A percentile compares a stretch with the other conserved stretches of the same genome.
phyloP scores from a whole-genome alignment of 1,140 invertebrate genomes.

The Cylas formicarius region DNA sequence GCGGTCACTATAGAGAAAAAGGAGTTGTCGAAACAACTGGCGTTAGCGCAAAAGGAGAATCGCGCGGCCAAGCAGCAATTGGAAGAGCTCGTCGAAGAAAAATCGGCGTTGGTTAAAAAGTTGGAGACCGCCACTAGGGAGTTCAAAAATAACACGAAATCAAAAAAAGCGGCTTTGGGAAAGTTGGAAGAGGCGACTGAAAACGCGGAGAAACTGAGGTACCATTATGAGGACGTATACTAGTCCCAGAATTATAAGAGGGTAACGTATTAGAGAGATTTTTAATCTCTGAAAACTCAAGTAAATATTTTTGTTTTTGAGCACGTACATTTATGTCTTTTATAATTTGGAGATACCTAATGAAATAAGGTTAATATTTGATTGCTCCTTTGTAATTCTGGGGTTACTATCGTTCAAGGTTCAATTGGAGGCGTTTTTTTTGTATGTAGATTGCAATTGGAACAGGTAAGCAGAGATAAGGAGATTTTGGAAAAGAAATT shows the following conservation, averaged over 20 bases:
- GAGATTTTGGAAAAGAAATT: constrained; percentile 30
- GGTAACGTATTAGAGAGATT: too few relatives aligned
- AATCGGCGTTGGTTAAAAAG: constrained; percentile 19
- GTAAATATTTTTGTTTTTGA: not conserved
- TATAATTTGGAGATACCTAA: not conserved
- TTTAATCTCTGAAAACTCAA: too few relatives aligned
- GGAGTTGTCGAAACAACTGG: constrained; percentile 24
- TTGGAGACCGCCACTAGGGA: constrained; percentile 32
- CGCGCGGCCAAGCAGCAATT: constrained; percentile 28
- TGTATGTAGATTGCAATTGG: constrained; percentile 19
- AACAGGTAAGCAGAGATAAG: constrained; percentile 29
- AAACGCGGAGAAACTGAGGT: constrained; percentile 23
- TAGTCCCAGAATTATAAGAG: too few relatives aligned
- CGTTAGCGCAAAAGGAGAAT: constrained; percentile 27
- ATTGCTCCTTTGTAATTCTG: too few relatives aligned
- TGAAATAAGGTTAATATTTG: too few relatives aligned
- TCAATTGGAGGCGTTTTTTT: too few relatives aligned
- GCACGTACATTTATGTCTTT: not conserved
- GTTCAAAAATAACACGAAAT: constrained; percentile 26
- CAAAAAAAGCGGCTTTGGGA: constrained; percentile 27
- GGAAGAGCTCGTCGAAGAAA: constrained; percentile 30
- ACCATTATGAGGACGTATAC: too few relatives aligned
- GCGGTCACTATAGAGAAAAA: constrained; percentile 25
- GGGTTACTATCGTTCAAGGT: too few relatives aligned
- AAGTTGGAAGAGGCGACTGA: constrained; percentile 29